phyloP scores from a whole-genome alignment of 2,113 vertebrate genomes.

The Oryzias curvinotus region DNA sequence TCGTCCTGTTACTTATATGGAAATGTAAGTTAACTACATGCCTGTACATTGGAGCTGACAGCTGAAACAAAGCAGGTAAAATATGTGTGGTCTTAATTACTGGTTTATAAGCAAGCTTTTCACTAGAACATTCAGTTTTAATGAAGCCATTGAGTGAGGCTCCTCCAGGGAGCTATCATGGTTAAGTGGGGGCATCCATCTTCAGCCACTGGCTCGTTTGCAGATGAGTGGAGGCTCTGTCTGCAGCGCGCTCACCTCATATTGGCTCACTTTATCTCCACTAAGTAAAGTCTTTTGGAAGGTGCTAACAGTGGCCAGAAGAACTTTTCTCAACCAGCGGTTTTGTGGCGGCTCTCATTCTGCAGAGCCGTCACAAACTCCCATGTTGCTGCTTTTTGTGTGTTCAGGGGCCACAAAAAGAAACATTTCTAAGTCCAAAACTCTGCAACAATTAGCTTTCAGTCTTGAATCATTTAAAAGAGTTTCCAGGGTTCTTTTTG shows the following conservation, averaged over 20 bases:
- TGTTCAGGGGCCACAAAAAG: slow-evolving; percentile 15
- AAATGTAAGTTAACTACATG: slow-evolving; percentile 69
- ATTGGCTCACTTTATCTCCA: slow-evolving; percentile 76
- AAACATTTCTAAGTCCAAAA: slow-evolving; percentile 20
- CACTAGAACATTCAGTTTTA: slow-evolving; percentile 75
- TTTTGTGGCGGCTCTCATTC: slow-evolving; percentile 48
- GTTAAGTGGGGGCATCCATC: slow-evolving; percentile 79
- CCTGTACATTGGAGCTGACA: slow-evolving; percentile 63
- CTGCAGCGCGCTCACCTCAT: slow-evolving; percentile 66
- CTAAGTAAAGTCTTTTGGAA: slow-evolving; percentile 74
- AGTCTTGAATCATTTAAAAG: slow-evolving; percentile 55
- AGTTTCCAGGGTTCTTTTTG: slow-evolving; percentile 61
- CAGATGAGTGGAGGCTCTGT: slow-evolving; percentile 64
- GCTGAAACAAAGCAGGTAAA: slow-evolving; percentile 75
- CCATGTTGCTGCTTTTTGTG: slow-evolving; percentile 47
- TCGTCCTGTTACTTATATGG: slow-evolving; percentile 60
- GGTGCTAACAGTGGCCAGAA: slow-evolving; percentile 57
- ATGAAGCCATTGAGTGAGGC: slow-evolving; percentile 78
- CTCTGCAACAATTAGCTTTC: slow-evolving; percentile 64
- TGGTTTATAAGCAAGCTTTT: slow-evolving; percentile 74
- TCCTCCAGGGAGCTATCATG: slow-evolving; percentile 78
- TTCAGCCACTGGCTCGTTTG: slow-evolving; percentile 74
- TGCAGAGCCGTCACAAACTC: slow-evolving; percentile 10
- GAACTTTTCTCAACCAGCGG: slow-evolving; percentile 54
- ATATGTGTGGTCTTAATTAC: slow-evolving; percentile 75